phyloP scores from a whole-genome alignment of 2,888 invertebrate species.

The Cephus spinipes region DNA sequence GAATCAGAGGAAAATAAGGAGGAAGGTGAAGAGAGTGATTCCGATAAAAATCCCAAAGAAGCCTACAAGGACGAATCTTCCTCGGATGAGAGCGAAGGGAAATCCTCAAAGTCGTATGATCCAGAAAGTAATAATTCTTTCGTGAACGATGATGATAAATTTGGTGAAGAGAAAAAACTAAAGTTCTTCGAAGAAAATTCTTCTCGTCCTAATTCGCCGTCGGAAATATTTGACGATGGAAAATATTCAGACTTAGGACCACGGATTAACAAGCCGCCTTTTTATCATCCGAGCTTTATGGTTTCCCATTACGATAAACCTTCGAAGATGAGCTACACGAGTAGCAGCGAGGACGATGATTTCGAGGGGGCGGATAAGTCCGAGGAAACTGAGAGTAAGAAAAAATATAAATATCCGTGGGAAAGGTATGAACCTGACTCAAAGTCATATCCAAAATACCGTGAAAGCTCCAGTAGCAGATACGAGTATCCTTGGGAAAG shows the following conservation, averaged over 20 bases:
- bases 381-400: conserved; percentile 34
- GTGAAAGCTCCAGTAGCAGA: conserved; percentile 28
- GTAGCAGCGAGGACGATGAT: conserved; percentile 16
- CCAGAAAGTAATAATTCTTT: no score
- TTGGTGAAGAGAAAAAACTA: conserved; percentile 29
- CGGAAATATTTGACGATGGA: conserved; percentile 54
- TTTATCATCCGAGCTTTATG: conserved; percentile 54
- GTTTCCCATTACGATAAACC: conserved; percentile 33
- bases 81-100: conserved; percentile 11
- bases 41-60: background rate
- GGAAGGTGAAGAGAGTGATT: conserved; percentile 19
- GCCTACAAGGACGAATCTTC: conserved; percentile 19
- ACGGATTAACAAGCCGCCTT: conserved; percentile 54
- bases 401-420: conserved; percentile 54
- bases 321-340: conserved; percentile 14
- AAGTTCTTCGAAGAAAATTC: conserved; percentile 31
- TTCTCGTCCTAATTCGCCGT: conserved; percentile 52
- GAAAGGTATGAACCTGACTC: conserved; percentile 35
- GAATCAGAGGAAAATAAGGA: conserved; percentile 19
- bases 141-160: conserved; percentile 11
- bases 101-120: conserved; percentile 1
- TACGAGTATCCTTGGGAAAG: conserved; percentile 63
- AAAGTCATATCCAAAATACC: conserved; percentile 31
- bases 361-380: conserved; percentile 24
- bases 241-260: conserved; percentile 53